These are phyloP conservation scores for Parnassius apollo DNA, from an alignment of 2,888 invertebrate species.

Conservation along the genomic window DNA sequence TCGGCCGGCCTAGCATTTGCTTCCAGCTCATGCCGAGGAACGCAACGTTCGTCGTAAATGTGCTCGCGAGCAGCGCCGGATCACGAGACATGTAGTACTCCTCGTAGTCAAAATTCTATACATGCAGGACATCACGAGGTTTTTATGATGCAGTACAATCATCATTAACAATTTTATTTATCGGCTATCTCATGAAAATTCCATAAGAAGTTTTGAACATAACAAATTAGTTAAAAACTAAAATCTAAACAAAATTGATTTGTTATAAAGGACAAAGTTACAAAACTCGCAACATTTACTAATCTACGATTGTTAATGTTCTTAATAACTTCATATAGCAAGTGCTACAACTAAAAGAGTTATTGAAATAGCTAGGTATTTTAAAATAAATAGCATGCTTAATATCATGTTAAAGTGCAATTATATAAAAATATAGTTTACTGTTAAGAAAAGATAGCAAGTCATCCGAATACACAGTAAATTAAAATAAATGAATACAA, in stretches of 20 bases:
- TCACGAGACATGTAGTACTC: constrained; percentile 99
- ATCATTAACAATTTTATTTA: constrained; percentile 2
- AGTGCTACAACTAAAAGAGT: neutral
- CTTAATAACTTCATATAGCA: too few species aligned
- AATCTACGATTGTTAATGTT: too few species aligned
- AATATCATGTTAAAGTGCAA: neutral
- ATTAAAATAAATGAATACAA: constrained; percentile 34
- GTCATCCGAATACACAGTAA: constrained; percentile 39
- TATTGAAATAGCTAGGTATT: neutral
- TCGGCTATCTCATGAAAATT: neutral
- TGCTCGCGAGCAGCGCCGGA: constrained; percentile 96
- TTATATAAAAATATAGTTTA: neutral
- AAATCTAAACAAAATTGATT: too few species aligned
- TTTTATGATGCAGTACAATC: constrained; percentile 17
- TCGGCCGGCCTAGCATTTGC: constrained; percentile 97
- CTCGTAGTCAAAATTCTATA: constrained; percentile 93
- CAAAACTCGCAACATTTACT: too few species aligned
- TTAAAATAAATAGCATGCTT: neutral
- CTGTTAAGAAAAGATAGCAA: constrained; percentile 42
- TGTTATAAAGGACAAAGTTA: too few species aligned
- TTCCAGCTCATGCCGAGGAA: constrained; percentile 98
- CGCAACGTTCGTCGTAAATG: constrained; percentile 95
- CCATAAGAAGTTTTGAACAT: too few species aligned
- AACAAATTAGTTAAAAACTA: too few species aligned
- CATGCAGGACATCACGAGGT: constrained; percentile 51